Conservation (phyloP, 2,888 invertebrate species). For the Cantharis flavilabris region DNA sequence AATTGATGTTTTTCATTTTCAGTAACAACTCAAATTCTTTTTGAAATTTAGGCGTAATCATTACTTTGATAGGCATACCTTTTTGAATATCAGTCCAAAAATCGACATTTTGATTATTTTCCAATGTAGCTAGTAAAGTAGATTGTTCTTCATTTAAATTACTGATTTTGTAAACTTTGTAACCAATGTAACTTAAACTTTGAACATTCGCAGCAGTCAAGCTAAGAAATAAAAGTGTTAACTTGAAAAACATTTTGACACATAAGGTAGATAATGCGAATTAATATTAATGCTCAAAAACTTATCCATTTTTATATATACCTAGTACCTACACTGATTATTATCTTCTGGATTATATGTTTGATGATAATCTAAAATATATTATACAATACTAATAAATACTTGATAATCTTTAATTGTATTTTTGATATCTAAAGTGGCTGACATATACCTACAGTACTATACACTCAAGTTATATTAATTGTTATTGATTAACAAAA, state of each 20-base stretch:
- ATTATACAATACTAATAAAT: too few species aligned
- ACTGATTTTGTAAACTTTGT: not conserved
- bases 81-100: slow-evolving; percentile 45
- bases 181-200: not conserved
- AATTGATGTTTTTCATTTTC: slow-evolving; percentile 48
- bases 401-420: not conserved
- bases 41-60: slow-evolving; percentile 49
- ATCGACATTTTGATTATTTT: slow-evolving; percentile 32
- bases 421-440: not conserved
- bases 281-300: not conserved
- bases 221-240: not conserved
- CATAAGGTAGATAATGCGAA: not conserved
- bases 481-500: not conserved
- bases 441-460: not conserved
- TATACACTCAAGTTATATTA: not conserved
- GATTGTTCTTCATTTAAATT: not conserved
- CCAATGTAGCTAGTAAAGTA: not conserved
- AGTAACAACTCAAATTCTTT: not conserved
- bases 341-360: not conserved
- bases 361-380: too few species aligned
- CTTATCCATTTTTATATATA: not conserved
- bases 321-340: not conserved
- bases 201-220: not conserved
- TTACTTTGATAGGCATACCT: slow-evolving; percentile 54
- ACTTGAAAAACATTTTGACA: not conserved